phyloP scores from a whole-genome alignment of 2,113 vertebrate genomes.

The Theristicus caerulescens region DNA sequence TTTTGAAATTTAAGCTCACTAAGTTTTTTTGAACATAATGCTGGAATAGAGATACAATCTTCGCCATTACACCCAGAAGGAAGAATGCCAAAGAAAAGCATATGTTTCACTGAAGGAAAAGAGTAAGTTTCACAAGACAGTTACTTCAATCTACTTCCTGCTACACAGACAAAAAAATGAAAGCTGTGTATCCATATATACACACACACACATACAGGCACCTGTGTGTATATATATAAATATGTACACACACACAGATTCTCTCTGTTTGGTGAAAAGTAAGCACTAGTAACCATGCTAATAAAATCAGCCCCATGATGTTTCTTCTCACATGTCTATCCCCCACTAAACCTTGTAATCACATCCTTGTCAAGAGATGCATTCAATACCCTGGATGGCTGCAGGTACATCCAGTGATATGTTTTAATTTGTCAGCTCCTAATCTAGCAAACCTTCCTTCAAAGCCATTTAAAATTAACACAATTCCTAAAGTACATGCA shows the following conservation, averaged over 20 bases:
- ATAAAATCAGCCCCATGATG: not conserved
- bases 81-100: not conserved
- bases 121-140: not conserved
- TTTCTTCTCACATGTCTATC: not conserved
- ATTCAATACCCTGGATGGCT: not conserved
- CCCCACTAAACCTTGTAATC: not conserved
- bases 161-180: not conserved
- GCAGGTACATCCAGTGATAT: not conserved
- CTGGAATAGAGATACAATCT: not conserved
- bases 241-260: not conserved
- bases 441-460: not conserved
- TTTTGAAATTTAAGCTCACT: not conserved
- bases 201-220: not conserved
- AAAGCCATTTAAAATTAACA: constrained; percentile 6
- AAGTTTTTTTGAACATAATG: not conserved
- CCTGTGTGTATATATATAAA: not conserved
- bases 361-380: not conserved
- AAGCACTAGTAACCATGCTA: not conserved
- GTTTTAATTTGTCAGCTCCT: not conserved
- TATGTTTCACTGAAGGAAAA: not conserved
- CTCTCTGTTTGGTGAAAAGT: not conserved
- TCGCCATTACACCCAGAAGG: not conserved
- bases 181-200: not conserved
- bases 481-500: not conserved
- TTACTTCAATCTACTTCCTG: not conserved